These are phyloP conservation scores for Callocephalon fimbriatum DNA, from an alignment of 2,113 vertebrate genomes.

Conservation along the genomic window DNA sequence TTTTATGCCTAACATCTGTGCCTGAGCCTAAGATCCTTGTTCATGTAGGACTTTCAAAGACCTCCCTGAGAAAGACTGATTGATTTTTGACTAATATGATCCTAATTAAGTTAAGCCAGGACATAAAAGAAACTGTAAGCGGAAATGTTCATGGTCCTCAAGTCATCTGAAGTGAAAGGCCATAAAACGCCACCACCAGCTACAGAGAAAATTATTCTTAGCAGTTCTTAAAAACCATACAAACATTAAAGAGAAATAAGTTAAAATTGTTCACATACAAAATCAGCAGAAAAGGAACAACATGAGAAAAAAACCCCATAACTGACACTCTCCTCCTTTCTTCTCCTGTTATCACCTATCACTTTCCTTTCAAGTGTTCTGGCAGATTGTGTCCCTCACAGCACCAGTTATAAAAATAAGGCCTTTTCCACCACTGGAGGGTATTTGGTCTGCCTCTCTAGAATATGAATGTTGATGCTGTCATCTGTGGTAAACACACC, in stretches of 20 bases:
- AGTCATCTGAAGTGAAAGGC: background rate
- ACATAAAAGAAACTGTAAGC: background rate
- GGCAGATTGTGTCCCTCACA: background rate
- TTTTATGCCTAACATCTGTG: background rate
- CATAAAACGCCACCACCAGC: background rate
- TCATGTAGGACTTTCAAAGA: background rate
- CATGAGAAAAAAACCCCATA: background rate
- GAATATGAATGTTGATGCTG: background rate
- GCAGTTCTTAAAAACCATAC: background rate
- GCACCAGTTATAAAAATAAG: background rate
- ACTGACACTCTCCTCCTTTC: background rate
- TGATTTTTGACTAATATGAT: background rate
- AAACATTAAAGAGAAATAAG: background rate
- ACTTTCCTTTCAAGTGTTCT: background rate
- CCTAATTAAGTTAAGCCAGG: background rate
- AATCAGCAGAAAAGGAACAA: background rate
- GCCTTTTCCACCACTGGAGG: background rate
- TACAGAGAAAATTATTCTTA: background rate
- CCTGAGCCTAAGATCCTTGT: background rate
- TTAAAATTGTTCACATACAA: background rate
- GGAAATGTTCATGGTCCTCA: background rate
- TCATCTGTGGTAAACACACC: background rate
- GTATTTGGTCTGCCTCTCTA: background rate
- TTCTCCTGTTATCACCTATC: background rate
- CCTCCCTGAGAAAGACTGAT: background rate